Evolutionary conservation across 2,888 invertebrate genomes (phyloP), one percentile per base, ranked within the genome.

Genomic region (Drosophila parthenogenetica): DNA sequence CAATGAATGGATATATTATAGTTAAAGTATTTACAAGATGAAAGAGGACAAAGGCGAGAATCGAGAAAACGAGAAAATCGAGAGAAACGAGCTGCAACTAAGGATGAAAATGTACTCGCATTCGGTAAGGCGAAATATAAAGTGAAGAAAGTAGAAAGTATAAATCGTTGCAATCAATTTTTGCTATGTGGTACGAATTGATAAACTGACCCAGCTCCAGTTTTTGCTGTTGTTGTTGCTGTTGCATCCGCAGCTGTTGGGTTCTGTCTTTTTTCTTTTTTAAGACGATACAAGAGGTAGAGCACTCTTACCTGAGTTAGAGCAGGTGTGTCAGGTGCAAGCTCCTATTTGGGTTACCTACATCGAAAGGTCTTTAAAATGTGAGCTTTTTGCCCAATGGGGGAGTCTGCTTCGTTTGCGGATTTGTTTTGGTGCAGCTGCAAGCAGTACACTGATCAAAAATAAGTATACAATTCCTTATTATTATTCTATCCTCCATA

Each of bases 61-160:
- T 39, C 39, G 40, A 51, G 57, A 39, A 32, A 14, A 22, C 10
- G 14, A 1, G 19, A 59, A 43, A 50, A 35, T 51, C 8, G 29
- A 42, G 43, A 60, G 65, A 63, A 17, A 29, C 43, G 25, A 45
- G 50, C 22, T 17, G 62, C 17, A 25, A 29, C 29, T 29, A 29
- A 54, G 66, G 48, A 61, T 35, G 66, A 61, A 70, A 68, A 78
- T 71, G 78, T 72, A 75, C 66, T 69, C 49, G 46, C 63, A 50
- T 51, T 53, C 29, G 49, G 67, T 37, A 62, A 49, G 59, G 49
- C 60, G 64, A 79, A 73, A 77, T 79, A 89, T 89, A 87, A 86
- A 89, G 89, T 87, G 86, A 86, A 86, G 85, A 89, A 86, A 89
- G 89, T 87, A 86, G 89, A 89, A 86, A 89, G 86, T 89, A 89